Conservation (phyloP, 1,140 invertebrate species). For the Samia ricini region DNA sequence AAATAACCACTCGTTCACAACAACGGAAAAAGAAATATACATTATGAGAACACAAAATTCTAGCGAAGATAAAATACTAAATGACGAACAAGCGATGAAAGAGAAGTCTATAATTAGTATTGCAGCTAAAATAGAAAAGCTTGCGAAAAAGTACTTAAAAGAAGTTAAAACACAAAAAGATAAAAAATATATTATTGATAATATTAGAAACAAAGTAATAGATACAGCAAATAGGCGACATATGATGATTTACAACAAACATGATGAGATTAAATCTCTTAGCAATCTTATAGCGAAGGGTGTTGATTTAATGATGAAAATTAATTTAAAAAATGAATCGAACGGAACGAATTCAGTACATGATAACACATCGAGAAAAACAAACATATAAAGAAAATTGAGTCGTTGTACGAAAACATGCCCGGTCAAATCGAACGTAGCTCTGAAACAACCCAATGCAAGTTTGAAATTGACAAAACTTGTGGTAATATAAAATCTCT, state of each 20-base stretch:
- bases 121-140: constrained; percentile 22
- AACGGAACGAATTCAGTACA: not conserved
- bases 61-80: not conserved
- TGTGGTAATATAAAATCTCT: constrained; percentile 43
- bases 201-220: constrained; percentile 22
- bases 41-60: not conserved
- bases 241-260: constrained; percentile 19
- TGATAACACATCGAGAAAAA: not conserved
- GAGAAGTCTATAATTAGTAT: constrained; percentile 15
- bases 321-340: constrained; percentile 8
- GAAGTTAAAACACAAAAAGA: constrained; percentile 19
- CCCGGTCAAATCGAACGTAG: not conserved
- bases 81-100: not conserved
- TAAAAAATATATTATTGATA: constrained; percentile 18
- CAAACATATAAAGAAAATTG: constrained; percentile 4
- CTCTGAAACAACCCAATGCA: not conserved
- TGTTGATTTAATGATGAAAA: constrained; percentile 19
- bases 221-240: constrained; percentile 18
- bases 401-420: not conserved
- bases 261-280: constrained; percentile 19
- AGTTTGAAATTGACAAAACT: constrained; percentile 15
- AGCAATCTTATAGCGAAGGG: constrained; percentile 21
- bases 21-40: not conserved
- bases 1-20: not conserved
- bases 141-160: constrained; percentile 19